Percentiles rank a stretch among this genome's conserved stretches.
Conservation (phyloP, 2,797 vertebrate genomes). For the Taenioides sp. region DNA sequence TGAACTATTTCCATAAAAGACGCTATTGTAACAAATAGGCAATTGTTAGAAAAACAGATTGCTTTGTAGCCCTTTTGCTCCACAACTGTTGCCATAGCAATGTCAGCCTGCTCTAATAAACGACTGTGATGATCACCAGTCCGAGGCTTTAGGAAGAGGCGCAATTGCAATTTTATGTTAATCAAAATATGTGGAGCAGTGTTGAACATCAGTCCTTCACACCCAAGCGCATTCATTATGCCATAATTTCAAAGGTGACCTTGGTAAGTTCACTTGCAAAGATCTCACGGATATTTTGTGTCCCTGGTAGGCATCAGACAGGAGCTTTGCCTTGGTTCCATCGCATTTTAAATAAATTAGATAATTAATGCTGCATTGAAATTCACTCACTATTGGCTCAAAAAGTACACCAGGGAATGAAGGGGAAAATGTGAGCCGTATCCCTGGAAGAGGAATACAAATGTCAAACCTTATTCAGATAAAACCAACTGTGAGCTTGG, state of each 20-base stretch:
- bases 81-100: constrained; percentile 58
- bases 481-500: constrained; percentile 42
- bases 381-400: constrained; percentile 45
- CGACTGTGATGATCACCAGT: constrained; percentile 62
- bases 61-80: constrained; percentile 51
- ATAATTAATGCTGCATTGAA: constrained; percentile 65
- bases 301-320: constrained; percentile 30
- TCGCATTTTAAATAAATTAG: constrained; percentile 66
- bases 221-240: constrained; percentile 54
- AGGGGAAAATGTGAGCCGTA: constrained; percentile 63
- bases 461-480: constrained; percentile 50
- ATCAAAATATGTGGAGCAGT: constrained; percentile 66
- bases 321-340: constrained; percentile 49
- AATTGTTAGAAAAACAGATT: constrained; percentile 63
- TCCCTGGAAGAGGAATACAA: constrained; percentile 66
- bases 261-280: constrained; percentile 56
- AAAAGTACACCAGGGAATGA: constrained; percentile 50
- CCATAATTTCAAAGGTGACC: constrained; percentile 65
- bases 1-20: constrained; percentile 61
- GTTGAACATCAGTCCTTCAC: constrained; percentile 67
- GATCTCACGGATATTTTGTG: constrained; percentile 38
- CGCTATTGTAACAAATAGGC: constrained; percentile 60
- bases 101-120: constrained; percentile 70
- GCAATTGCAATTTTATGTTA: constrained; percentile 72
- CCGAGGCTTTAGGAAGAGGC: constrained; percentile 58